phyloP scores from a whole-genome alignment of 1,140 invertebrate genomes.

The Bombus confusus region DNA sequence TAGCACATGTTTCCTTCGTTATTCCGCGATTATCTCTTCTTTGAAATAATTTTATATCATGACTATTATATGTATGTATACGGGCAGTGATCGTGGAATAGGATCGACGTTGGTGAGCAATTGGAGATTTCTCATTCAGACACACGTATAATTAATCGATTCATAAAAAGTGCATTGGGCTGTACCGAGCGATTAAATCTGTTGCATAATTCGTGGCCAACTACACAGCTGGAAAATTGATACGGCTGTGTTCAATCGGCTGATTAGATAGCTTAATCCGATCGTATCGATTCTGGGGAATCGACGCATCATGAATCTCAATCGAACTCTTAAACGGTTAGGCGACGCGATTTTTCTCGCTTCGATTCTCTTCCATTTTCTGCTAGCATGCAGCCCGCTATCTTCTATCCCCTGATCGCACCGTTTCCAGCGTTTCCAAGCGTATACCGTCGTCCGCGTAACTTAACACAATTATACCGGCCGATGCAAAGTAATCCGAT shows the following conservation, averaged over 20 bases:
- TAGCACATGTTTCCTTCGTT: too few species aligned
- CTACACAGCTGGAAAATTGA: background rate
- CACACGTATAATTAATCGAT: constrained; percentile 6
- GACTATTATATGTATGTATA: too few species aligned
- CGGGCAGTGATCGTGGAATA: background rate
- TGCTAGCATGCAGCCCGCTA: background rate
- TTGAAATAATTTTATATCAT: background rate
- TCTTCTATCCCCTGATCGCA: background rate
- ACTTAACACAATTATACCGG: too few species aligned
- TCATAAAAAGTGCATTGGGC: background rate
- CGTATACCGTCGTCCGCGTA: too few species aligned
- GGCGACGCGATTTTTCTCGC: background rate
- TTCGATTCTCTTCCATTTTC: background rate
- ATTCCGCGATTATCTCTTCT: background rate
- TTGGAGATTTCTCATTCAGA: background rate
- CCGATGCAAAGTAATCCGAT: constrained; percentile 35
- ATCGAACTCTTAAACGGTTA: constrained; percentile 48
- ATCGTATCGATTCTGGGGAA: constrained; percentile 37
- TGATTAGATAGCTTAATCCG: constrained; percentile 45
- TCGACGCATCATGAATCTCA: constrained; percentile 45
- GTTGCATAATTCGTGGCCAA: background rate
- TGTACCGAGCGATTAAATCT: background rate
- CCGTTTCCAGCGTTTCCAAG: background rate
- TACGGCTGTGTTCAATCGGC: constrained; percentile 14
- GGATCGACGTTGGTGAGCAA: background rate